These are phyloP conservation scores for Atta texana DNA, from an alignment of 1,140 invertebrate species.

Conservation along the genomic window DNA sequence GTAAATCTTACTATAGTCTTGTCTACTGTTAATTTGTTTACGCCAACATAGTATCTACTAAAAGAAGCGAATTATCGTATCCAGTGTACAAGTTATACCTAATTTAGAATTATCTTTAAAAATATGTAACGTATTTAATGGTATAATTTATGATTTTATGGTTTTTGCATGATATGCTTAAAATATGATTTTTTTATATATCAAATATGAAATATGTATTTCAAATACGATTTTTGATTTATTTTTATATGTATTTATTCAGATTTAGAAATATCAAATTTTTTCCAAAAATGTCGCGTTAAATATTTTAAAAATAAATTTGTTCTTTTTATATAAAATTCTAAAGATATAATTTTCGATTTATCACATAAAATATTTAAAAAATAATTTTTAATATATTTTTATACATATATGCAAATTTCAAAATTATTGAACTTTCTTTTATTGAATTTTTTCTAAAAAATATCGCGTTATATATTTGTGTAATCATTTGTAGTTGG, in stretches of 20 bases:
- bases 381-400: not conserved
- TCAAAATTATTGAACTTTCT: not conserved
- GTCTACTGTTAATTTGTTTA: conserved; percentile 59
- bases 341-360: not conserved
- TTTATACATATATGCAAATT: not conserved
- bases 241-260: not conserved
- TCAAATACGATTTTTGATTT: not conserved
- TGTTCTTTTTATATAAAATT: not conserved
- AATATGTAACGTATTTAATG: not conserved
- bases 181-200: not conserved
- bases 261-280: not conserved
- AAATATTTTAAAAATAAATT: not conserved
- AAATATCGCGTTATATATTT: not conserved
- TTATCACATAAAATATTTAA: not conserved
- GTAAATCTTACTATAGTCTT: conserved; percentile 51
- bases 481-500: not conserved
- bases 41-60: conserved; percentile 30
- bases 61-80: conserved; percentile 27
- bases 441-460: not conserved
- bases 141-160: not conserved
- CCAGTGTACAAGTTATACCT: conserved; percentile 2
- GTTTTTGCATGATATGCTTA: not conserved
- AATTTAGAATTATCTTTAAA: conserved; percentile 11
- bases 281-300: too few species aligned
- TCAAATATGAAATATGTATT: not conserved